Conservation (phyloP, 92 coral and sea anemone genomes). For the Nematostella vectensis region DNA sequence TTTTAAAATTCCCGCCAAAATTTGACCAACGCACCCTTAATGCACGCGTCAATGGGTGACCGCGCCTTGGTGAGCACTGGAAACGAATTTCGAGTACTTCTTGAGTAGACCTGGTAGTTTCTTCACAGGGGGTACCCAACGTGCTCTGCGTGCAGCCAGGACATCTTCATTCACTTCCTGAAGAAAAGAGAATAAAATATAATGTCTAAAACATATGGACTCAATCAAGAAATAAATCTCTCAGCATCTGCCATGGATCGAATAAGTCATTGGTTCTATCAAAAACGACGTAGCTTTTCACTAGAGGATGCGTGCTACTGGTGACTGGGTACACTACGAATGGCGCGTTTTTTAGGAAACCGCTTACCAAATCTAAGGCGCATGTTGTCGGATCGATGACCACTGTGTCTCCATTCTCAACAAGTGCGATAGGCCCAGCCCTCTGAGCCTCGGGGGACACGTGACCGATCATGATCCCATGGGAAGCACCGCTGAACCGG, state of each 20-base stretch:
- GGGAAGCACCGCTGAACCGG: conserved; percentile 81
- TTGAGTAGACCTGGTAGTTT: conserved; percentile 62
- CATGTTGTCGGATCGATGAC: conserved; percentile 50
- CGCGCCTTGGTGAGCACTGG: conserved; percentile 79
- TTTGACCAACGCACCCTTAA: too few relatives aligned
- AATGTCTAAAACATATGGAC: neutral
- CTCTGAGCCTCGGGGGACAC: conserved; percentile 88
- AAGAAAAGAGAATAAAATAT: neutral
- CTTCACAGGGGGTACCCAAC: conserved; percentile 54
- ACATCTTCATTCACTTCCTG: conserved; percentile 51
- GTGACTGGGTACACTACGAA: too few relatives aligned
- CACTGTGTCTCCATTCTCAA: conserved; percentile 63
- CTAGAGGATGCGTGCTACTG: too few relatives aligned
- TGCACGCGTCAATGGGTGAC: conserved; percentile 71
- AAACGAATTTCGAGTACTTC: conserved; percentile 62
- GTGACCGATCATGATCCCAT: conserved; percentile 89
- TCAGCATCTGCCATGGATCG: too few relatives aligned
- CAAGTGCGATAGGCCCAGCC: conserved; percentile 68
- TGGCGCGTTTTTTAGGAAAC: too few relatives aligned
- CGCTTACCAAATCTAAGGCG: conserved; percentile 46
- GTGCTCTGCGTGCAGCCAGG: conserved; percentile 35
- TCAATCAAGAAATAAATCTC: neutral
- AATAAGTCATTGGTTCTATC: too few relatives aligned
- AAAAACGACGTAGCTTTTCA: too few relatives aligned
- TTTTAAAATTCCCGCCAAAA: too few relatives aligned